Conservation (phyloP, 2,888 invertebrate genomes). For the Laspeyria flexula region DNA sequence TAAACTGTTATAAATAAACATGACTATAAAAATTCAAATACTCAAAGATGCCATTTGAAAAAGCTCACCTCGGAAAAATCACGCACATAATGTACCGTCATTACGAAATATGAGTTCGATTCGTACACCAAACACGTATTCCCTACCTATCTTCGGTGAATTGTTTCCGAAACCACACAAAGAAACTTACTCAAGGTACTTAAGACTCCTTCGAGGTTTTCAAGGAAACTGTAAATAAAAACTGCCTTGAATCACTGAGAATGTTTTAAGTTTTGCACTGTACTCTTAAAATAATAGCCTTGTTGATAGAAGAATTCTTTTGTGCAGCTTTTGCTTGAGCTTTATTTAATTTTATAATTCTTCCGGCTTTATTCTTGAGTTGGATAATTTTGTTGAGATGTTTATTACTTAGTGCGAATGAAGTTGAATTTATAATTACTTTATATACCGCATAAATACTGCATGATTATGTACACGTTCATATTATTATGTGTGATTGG, state of each 20-base stretch:
- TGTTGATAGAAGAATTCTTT: constrained; percentile 10
- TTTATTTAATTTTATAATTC: constrained; percentile 38
- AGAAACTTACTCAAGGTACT: constrained; percentile 21
- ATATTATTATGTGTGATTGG: no score
- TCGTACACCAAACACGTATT: constrained; percentile 7
- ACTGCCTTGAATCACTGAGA: constrained; percentile 29
- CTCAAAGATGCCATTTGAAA: no score
- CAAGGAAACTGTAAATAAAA: constrained; percentile 36
- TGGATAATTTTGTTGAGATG: constrained; percentile 4
- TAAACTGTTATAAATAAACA: background rate
- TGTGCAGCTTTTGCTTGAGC: constrained; percentile 13
- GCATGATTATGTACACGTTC: no score
- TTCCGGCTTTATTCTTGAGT: constrained; percentile 18
- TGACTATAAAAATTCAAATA: background rate
- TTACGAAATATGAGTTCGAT: constrained; percentile 16
- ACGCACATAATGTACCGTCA: constrained; percentile 15
- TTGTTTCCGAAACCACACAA: constrained; percentile 22
- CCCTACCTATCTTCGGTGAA: constrained; percentile 21
- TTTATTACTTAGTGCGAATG: constrained; percentile 1
- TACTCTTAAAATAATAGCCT: constrained; percentile 29
- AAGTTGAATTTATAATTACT: no score
- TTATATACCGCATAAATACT: no score
- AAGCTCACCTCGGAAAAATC: constrained; percentile 10
- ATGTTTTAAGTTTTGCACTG: constrained; percentile 38
- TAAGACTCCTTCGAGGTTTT: constrained; percentile 16